Evolutionary conservation across 2,113 vertebrate species (phyloP), one percentile per base, ranked within the genome.

Genomic region (Aramus guarauna): DNA sequence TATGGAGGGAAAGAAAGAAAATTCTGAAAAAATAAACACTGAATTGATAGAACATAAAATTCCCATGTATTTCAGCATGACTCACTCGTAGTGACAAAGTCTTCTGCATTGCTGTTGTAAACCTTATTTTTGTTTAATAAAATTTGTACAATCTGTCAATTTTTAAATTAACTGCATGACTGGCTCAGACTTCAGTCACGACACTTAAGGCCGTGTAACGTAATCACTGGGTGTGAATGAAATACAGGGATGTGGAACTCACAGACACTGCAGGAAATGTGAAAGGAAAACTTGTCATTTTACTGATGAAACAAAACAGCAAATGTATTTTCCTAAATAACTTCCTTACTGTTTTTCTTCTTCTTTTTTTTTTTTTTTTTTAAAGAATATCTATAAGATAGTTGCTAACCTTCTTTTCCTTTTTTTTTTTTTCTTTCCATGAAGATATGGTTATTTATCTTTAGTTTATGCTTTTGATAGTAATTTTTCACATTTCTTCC

Each of bases 161-260:
- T 96, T 97, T 96, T 96, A 90, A 96, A 97, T 97, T 97, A 95
- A 60, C 85, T 92, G 77, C 95, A 81, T 97, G 93, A 39, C 92
- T 97, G 89, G 52, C 80, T 96, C 86, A 14, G 13, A 63, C 89
- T 95, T 96, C 84, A 96, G 78, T 85, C 94, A 90, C 8, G 62
- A 87, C 85, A 91, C 88, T 97, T 93, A 94, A 94, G 88, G 76
- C 87, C 80, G 36, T 84, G 85, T 87, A 94, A 90, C 78, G 66
- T 76, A 92, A 93, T 86, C 91, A 92, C 20, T 94, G 93, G 36
- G 77, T 92, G 83, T 93, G 90, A 93, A 83, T 95, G 92, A 91
- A 97, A 90, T 92, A 85, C 79, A 76, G 62, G 72, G 75, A 84
- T 77, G 67, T 90, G 94, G 60, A 95, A 89, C 53, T 83, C 74